Percentiles rank a stretch among this genome's conserved stretches.
Conservation (phyloP, 2,888 invertebrate species). For the Andrena minutula region DNA sequence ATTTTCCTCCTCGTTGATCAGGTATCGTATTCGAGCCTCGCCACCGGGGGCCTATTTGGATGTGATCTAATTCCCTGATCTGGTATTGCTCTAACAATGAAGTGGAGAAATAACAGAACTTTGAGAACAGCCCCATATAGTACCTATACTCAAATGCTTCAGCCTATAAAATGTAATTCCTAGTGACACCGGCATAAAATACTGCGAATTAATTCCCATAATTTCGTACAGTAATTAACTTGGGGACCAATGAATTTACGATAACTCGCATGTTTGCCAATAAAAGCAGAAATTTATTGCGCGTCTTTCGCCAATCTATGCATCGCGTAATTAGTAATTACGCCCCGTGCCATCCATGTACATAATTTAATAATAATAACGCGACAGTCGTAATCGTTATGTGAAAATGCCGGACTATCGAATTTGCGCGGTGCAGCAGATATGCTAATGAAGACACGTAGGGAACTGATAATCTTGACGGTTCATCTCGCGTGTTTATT, state of each 20-base stretch:
- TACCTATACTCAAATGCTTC: no score
- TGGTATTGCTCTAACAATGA: no score
- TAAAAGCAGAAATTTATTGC: background rate
- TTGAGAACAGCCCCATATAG: no score
- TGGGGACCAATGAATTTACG: no score
- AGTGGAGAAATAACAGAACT: no score
- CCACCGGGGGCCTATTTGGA: background rate
- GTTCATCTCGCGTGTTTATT: slow-evolving; percentile 70
- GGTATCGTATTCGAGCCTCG: background rate
- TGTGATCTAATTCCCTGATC: slow-evolving; percentile 1
- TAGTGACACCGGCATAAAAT: no score
- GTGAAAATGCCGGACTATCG: background rate
- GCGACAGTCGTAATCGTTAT: background rate
- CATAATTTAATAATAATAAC: background rate
- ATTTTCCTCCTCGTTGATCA: slow-evolving; percentile 19
- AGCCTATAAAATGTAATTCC: no score
- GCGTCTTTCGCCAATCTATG: background rate
- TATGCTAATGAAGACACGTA: slow-evolving; percentile 71
- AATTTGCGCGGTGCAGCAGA: slow-evolving; percentile 28
- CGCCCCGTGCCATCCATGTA: background rate
- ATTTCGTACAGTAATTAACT: no score
- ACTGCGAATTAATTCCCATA: no score
- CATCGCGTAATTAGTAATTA: background rate
- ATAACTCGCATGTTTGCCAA: background rate
- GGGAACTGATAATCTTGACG: slow-evolving; percentile 64